These are phyloP conservation scores for Onychostoma macrolepis DNA, from an alignment of 2,113 vertebrate species.

Conservation along the genomic window DNA sequence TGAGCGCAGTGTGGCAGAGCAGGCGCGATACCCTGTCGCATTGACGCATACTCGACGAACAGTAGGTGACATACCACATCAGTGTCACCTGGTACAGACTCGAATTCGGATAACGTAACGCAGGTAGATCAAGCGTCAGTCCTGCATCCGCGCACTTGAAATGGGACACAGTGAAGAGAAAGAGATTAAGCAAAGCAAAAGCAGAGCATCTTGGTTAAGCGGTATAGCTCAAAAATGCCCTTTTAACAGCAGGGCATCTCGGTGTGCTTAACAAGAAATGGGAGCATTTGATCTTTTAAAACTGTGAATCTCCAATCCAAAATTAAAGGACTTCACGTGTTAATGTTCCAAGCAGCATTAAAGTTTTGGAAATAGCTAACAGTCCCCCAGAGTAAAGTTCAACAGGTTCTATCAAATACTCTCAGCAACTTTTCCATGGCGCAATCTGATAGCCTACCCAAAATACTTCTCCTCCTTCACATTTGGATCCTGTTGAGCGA, in stretches of 20 bases:
- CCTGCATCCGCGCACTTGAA: slow-evolving; percentile 22
- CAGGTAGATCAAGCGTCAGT: slow-evolving; percentile 4
- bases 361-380: slow-evolving; percentile 20
- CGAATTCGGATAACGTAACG: background rate
- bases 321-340: background rate
- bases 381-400: slow-evolving; percentile 26
- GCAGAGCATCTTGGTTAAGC: background rate
- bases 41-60: slow-evolving; percentile 9
- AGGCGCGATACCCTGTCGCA: slow-evolving; percentile 35
- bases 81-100: slow-evolving; percentile 8
- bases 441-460: slow-evolving; percentile 70
- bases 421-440: slow-evolving; percentile 66
- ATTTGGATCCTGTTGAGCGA: slow-evolving; percentile 78
- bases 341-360: slow-evolving; percentile 15
- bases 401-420: slow-evolving; percentile 56
- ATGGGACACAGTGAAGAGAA: background rate
- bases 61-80: slow-evolving; percentile 19
- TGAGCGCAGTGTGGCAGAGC: slow-evolving; percentile 51
- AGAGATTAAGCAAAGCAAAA: slow-evolving; percentile 21
- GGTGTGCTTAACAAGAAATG: slow-evolving; percentile 4
- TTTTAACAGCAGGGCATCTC: slow-evolving; percentile 27
- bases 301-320: slow-evolving; percentile 19
- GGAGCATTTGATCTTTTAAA: slow-evolving; percentile 30
- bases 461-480: slow-evolving; percentile 72
- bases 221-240: slow-evolving; percentile 27